Conservation (phyloP, 2,797 vertebrate species). For the Sebastes hubbsi region DNA sequence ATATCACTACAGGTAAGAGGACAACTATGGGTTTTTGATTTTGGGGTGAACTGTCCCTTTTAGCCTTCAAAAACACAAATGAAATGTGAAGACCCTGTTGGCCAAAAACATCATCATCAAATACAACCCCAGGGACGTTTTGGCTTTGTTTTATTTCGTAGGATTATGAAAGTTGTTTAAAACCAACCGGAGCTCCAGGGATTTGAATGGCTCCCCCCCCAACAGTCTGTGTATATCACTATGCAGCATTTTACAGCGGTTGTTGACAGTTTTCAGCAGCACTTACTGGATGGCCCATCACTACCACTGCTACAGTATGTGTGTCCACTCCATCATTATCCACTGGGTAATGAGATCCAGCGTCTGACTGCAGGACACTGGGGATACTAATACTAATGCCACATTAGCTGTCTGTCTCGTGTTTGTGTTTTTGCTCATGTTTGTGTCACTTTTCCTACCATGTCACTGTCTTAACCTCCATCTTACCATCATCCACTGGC, state of each 20-base stretch:
- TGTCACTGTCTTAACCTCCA: slow-evolving; percentile 16
- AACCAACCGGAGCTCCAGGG: background rate
- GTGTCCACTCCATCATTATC: slow-evolving; percentile 60
- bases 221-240: slow-evolving; percentile 31
- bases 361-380: slow-evolving; percentile 55
- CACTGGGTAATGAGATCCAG: slow-evolving; percentile 59
- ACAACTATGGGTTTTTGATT: background rate
- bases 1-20: background rate
- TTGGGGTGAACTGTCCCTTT: background rate
- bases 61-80: background rate
- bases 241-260: slow-evolving; percentile 31
- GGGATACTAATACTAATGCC: slow-evolving; percentile 17
- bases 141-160: background rate
- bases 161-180: background rate
- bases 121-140: background rate
- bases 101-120: background rate
- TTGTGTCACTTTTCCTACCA: slow-evolving; percentile 28
- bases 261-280: slow-evolving; percentile 41
- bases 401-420: background rate
- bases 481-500: slow-evolving; percentile 2
- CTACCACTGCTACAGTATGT: slow-evolving; percentile 14
- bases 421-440: slow-evolving; percentile 3
- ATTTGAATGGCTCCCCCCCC: background rate
- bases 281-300: slow-evolving; percentile 44
- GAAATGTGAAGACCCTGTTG: too few relatives aligned